Conservation (phyloP, 2,797 vertebrate genomes). For the Corythornis leucogaster region DNA sequence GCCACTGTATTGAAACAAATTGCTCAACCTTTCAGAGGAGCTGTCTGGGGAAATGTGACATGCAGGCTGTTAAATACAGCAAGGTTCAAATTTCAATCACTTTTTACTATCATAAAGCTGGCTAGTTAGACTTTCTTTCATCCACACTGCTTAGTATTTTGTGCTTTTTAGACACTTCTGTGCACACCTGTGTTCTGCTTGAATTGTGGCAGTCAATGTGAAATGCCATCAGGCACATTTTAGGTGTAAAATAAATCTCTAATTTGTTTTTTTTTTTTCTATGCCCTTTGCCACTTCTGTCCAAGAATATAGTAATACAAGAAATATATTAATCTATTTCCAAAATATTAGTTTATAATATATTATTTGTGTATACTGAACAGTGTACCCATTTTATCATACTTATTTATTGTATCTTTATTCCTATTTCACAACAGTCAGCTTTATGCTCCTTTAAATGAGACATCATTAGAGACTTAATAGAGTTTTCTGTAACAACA, state of each 20-base stretch:
- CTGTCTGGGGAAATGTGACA: conserved; percentile 3
- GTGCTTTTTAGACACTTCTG: neutral
- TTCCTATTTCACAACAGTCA: neutral
- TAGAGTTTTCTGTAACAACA: neutral
- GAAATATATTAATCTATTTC: neutral
- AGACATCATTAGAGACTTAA: neutral
- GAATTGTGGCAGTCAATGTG: neutral
- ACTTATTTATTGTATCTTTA: neutral
- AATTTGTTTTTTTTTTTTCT: neutral
- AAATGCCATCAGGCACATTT: neutral
- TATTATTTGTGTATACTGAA: neutral
- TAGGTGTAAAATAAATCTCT: neutral
- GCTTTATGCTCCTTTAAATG: neutral
- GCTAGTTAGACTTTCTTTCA: neutral
- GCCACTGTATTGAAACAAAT: conserved; percentile 55
- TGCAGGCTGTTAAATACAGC: conserved; percentile 1
- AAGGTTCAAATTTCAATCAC: neutral
- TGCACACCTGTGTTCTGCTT: neutral
- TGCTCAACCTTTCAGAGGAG: conserved; percentile 39
- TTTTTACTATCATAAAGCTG: neutral
- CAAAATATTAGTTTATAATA: neutral
- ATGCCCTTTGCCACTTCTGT: neutral
- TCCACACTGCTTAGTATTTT: neutral
- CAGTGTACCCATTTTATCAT: neutral
- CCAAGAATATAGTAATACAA: neutral